These are phyloP conservation scores for Caloenas nicobarica DNA, from an alignment of 2,113 vertebrate species.

Conservation along the genomic window DNA sequence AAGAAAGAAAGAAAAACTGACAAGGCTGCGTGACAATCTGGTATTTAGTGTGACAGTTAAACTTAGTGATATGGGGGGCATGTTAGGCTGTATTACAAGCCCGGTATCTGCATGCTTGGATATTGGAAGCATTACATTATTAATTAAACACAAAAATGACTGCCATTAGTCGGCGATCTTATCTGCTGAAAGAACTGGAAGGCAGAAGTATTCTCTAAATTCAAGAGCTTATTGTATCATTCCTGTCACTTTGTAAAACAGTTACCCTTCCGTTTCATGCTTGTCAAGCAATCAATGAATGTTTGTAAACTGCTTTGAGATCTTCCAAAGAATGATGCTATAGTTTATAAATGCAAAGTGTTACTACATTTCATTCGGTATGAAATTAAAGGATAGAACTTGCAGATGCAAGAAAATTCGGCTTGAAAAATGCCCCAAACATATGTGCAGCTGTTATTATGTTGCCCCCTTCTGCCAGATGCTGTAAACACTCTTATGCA, in stretches of 20 bases:
- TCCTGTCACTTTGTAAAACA: background rate
- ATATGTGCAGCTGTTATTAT: background rate
- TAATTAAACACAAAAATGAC: slow-evolving; percentile 14
- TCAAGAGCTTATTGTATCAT: background rate
- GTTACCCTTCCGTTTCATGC: slow-evolving; percentile 28
- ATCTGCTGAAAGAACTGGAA: background rate
- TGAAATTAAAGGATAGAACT: background rate
- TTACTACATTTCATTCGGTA: background rate
- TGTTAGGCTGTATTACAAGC: slow-evolving; percentile 1
- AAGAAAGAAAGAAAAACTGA: background rate
- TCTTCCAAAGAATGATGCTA: background rate
- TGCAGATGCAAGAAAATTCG: background rate
- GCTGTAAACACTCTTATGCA: background rate
- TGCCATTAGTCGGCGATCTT: slow-evolving; percentile 6
- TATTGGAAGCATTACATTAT: background rate
- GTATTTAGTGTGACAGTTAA: slow-evolving; percentile 20
- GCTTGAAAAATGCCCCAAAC: background rate
- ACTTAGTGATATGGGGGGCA: slow-evolving; percentile 8
- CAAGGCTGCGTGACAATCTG: background rate
- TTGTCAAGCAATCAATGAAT: slow-evolving; percentile 32
- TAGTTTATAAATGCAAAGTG: background rate
- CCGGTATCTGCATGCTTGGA: slow-evolving; percentile 9
- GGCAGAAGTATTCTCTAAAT: background rate
- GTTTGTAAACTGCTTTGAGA: slow-evolving; percentile 7
- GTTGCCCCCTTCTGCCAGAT: slow-evolving; percentile 21